Evolutionary conservation across 1,140 invertebrate species (phyloP).

Genomic region (Octopus bimaculoides): DNA sequence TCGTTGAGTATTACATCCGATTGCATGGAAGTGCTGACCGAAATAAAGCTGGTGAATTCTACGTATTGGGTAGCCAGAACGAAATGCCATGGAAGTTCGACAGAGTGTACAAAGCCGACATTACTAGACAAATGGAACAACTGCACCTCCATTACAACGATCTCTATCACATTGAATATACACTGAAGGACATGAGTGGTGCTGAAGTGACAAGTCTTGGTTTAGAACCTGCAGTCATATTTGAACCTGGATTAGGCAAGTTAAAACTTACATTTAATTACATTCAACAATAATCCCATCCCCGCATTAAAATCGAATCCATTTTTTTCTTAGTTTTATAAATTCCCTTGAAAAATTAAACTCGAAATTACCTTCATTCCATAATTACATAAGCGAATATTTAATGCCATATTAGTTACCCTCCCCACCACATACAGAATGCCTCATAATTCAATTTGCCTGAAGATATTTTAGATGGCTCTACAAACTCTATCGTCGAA

Average conservation of each 20-base stretch:
- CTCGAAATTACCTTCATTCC: neutral
- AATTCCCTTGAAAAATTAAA: neutral
- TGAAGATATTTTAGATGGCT: neutral
- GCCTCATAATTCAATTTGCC: slow-evolving; percentile 9
- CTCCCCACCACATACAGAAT: neutral
- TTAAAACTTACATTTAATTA: neutral
- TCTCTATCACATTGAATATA: slow-evolving; percentile 18
- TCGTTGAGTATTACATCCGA: slow-evolving; percentile 16
- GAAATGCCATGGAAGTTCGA: slow-evolving; percentile 29
- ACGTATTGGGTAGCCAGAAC: slow-evolving; percentile 26
- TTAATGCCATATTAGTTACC: neutral
- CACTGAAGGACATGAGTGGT: slow-evolving; percentile 17
- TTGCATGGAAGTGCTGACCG: neutral
- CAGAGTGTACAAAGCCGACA: slow-evolving; percentile 29
- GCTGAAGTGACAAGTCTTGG: neutral
- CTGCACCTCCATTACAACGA: slow-evolving; percentile 20
- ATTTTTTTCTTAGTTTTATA: neutral
- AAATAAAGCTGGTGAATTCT: slow-evolving; percentile 28
- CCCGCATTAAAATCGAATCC: neutral
- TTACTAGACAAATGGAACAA: slow-evolving; percentile 20
- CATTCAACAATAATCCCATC: neutral
- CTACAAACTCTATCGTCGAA: neutral
- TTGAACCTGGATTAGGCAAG: slow-evolving; percentile 19
- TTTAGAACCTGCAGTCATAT: slow-evolving; percentile 20
- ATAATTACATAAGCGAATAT: neutral